phyloP scores from a whole-genome alignment of 2,797 vertebrate genomes.

The Apogon hyalosoma region DNA sequence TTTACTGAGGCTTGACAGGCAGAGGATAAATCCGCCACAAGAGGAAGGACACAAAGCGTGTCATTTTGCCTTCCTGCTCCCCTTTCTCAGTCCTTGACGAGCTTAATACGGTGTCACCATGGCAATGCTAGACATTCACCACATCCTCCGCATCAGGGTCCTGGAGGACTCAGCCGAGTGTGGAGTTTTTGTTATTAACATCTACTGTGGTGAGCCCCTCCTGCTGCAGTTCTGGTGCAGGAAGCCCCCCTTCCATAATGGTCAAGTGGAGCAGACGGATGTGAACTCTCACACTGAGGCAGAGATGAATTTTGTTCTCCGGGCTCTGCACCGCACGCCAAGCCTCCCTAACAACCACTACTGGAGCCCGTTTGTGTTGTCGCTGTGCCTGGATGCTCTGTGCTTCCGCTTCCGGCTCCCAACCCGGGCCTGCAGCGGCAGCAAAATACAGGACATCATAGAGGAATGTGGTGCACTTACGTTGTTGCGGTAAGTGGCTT shows the following conservation, averaged over 20 bases:
- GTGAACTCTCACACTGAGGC: background rate
- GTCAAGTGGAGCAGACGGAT: constrained; percentile 75
- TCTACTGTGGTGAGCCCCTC: constrained; percentile 64
- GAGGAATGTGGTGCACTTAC: constrained; percentile 63
- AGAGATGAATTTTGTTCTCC: constrained; percentile 70
- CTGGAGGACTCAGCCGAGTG: constrained; percentile 71
- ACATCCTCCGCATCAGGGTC: constrained; percentile 72
- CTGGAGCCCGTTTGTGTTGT: constrained; percentile 79
- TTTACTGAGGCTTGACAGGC: constrained; percentile 1
- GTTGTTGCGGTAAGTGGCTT: constrained; percentile 61
- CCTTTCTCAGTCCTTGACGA: constrained; percentile 33
- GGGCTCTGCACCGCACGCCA: constrained; percentile 54
- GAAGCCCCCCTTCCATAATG: constrained; percentile 73
- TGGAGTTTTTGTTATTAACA: constrained; percentile 68
- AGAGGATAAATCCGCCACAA: constrained; percentile 13
- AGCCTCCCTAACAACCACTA: constrained; percentile 74
- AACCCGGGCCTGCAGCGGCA: constrained; percentile 13
- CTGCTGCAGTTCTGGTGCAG: constrained; percentile 75
- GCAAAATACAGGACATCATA: constrained; percentile 61
- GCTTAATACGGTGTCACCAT: constrained; percentile 59
- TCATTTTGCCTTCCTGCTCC: constrained; percentile 26
- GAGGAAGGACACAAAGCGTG: constrained; percentile 24
- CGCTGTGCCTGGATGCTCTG: constrained; percentile 74
- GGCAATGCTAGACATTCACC: constrained; percentile 56
- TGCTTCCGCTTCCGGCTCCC: constrained; percentile 71